Evolutionary conservation across 2,888 invertebrate species (phyloP).

Genomic region (Nyleta sp.): DNA sequence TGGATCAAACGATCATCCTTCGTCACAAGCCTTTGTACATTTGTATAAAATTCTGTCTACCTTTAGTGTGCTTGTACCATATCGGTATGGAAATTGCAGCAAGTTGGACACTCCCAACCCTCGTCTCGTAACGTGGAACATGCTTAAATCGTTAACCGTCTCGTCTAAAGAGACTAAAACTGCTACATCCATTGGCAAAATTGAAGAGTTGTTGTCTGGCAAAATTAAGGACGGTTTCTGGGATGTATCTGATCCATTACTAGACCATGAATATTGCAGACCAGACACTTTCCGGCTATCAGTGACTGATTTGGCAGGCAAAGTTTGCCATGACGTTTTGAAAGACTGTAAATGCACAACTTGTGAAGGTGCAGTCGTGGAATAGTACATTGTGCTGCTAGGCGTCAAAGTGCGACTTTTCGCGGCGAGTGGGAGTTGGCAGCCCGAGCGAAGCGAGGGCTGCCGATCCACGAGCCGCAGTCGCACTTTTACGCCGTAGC

Average conservation of each 20-base stretch:
- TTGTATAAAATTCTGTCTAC: neutral
- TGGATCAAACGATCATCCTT: neutral
- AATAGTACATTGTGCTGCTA: neutral
- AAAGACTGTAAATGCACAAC: no score
- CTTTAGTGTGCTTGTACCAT: neutral
- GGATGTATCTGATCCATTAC: no score
- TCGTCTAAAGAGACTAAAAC: neutral
- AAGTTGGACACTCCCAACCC: neutral
- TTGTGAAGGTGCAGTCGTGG: no score
- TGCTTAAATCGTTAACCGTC: neutral
- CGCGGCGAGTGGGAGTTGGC: constrained; percentile 3
- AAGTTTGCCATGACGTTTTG: no score
- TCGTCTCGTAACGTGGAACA: neutral
- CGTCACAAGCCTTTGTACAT: neutral
- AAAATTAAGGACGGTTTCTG: no score
- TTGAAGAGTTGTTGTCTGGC: neutral
- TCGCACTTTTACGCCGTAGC: constrained; percentile 9
- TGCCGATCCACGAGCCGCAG: neutral
- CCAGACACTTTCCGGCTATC: no score
- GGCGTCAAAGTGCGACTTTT: constrained; percentile 8
- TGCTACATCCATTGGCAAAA: neutral
- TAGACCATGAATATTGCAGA: no score
- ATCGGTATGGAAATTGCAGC: neutral
- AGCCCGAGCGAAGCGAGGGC: no score
- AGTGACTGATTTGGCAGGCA: no score